Evolutionary conservation across 1,140 invertebrate species (phyloP), one percentile per base, ranked within the genome.

Genomic region (Drosophila orosa): DNA sequence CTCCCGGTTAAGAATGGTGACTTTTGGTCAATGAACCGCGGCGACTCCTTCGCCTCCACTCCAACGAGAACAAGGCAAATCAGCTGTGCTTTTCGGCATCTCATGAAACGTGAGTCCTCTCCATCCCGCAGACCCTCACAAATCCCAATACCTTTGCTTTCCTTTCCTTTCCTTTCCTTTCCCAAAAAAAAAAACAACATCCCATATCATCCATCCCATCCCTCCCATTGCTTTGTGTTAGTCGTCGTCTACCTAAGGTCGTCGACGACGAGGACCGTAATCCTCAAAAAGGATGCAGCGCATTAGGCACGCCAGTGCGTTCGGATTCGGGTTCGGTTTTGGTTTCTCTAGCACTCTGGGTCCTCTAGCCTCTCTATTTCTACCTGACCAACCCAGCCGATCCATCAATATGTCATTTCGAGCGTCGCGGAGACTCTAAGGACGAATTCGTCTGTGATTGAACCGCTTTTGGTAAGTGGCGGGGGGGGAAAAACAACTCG

Each of bases 21-120:
- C 59, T 87, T 82, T 82, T 86, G 83, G 83, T 87, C 83, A 87
- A 87, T 87, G 83, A 87, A 85, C 81, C 67, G 54, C 35, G 44
- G 54, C 35, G 44, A 58, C 57, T 44, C 71, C 45, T 37, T 60
- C 27, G 19, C 29, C 50, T 17, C 27, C 17, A n/a, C 24, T 25
- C 7, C 19, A 22, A 24, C 7, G 7, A 37, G 42, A 8, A 25
- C 39, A 77, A 60, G 62, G 62, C 54, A 63, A 80, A 75, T 87
- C 83, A 87, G 83, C 79, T 87, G 84, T 74, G 37, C 25, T 57
- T 24, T 39, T 48, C 54, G 54, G 45, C 42, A 54, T 60, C 66
- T 62, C 60, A 29, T 66, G 78, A 67, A 77, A 81, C 65, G 48
- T 68, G 79, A 87, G 71, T 67, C 55, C 19, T 65, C 60, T 56